phyloP scores from a whole-genome alignment of 2,113 vertebrate genomes.

The Rhinopomastus cyanomelas region DNA sequence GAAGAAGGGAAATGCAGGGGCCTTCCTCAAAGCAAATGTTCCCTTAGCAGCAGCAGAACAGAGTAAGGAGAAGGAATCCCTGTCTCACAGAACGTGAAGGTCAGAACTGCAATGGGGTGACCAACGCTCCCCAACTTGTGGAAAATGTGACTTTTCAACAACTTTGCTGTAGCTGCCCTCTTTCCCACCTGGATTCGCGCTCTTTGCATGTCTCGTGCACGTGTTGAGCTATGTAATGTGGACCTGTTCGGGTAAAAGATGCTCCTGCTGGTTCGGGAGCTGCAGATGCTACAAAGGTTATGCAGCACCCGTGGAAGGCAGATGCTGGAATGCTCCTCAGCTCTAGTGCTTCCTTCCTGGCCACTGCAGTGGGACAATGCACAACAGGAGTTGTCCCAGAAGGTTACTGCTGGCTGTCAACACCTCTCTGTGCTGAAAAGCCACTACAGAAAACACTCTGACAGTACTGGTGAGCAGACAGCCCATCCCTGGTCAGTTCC shows the following conservation, averaged over 20 bases:
- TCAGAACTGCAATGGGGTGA: neutral
- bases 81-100: neutral
- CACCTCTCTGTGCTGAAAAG: neutral
- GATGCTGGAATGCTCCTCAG: neutral
- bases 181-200: neutral
- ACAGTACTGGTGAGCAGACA: neutral
- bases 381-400: neutral
- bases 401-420: neutral
- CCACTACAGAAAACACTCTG: neutral
- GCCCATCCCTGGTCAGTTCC: neutral
- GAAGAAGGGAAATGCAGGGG: neutral
- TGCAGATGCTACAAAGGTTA: neutral
- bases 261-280: neutral
- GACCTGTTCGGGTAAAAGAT: neutral
- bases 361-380: neutral
- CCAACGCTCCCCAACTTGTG: neutral
- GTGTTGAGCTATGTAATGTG: neutral
- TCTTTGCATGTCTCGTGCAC: neutral
- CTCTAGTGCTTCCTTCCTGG: neutral
- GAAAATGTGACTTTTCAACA: neutral
- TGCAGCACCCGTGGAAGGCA: neutral
- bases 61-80: neutral
- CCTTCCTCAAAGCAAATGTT: neutral
- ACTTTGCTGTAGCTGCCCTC: neutral
- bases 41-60: neutral